These are phyloP conservation scores for Engraulis encrasicolus DNA, from an alignment of 2,113 vertebrate species.

Conservation along the genomic window DNA sequence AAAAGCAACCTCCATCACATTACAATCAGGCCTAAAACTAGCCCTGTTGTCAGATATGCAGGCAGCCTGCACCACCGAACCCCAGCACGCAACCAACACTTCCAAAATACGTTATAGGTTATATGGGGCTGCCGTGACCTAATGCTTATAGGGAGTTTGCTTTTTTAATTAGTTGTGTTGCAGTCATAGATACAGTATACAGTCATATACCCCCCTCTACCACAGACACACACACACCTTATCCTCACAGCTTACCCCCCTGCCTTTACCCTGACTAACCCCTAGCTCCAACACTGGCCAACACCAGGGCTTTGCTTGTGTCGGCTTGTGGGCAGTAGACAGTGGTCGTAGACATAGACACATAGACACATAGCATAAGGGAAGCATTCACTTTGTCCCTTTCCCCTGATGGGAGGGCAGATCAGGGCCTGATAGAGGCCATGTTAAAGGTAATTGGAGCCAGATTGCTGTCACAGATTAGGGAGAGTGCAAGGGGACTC, in stretches of 20 bases:
- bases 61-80: no score
- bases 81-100: no score
- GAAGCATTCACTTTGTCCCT: slow-evolving; percentile 22
- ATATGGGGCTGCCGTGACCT: no score
- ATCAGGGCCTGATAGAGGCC: slow-evolving; percentile 42
- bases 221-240: slow-evolving; percentile 43
- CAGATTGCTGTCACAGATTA: slow-evolving; percentile 48
- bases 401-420: slow-evolving; percentile 30
- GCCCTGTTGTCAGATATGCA: no score
- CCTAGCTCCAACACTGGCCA: slow-evolving; percentile 16
- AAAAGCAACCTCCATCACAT: no score
- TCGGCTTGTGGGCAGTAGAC: no score
- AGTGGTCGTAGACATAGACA: slow-evolving; percentile 22
- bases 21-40: no score
- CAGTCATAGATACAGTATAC: no score
- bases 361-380: neutral
- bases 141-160: no score
- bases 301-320: slow-evolving; percentile 40
- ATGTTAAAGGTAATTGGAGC: slow-evolving; percentile 46
- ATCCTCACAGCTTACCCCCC: slow-evolving; percentile 3
- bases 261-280: slow-evolving; percentile 10
- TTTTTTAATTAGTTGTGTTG: no score
- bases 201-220: no score
- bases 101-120: no score
- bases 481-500: slow-evolving; percentile 37